A percentile compares a stretch with the other conserved stretches of the same genome.
These are phyloP conservation scores for Diarsia rubi DNA, from an alignment of 2,888 invertebrate genomes.

Conservation along the genomic window DNA sequence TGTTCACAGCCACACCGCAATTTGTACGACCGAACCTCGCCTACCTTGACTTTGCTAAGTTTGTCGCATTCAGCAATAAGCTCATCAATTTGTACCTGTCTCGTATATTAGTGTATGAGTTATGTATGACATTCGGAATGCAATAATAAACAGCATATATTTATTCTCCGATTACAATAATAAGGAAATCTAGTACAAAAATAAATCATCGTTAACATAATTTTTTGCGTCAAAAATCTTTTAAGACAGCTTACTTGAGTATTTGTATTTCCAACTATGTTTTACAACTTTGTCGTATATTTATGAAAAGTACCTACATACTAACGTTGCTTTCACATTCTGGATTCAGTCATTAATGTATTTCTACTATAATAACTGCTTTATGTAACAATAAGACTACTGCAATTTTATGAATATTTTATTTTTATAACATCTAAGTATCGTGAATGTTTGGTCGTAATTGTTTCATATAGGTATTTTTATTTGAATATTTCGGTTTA, in stretches of 20 bases:
- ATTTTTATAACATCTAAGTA: constrained; percentile 1
- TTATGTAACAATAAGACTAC: not conserved
- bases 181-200: not conserved
- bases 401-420: constrained; percentile 9
- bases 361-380: not conserved
- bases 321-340: constrained; percentile 21
- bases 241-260: not conserved
- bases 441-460: not conserved
- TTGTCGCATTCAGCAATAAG: not conserved
- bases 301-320: not conserved
- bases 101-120: no score
- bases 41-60: not conserved
- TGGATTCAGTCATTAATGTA: not conserved
- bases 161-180: not conserved
- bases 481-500: not conserved
- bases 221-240: not conserved
- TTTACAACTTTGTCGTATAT: constrained; percentile 2
- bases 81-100: not conserved
- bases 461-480: not conserved
- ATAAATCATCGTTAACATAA: constrained; percentile 17
- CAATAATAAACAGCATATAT: constrained; percentile 3
- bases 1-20: not conserved
- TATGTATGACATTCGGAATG: not conserved
- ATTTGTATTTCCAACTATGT: not conserved
- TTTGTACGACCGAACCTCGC: not conserved